Conservation (phyloP, 2,113 vertebrate genomes). For the Bufo bufo region DNA sequence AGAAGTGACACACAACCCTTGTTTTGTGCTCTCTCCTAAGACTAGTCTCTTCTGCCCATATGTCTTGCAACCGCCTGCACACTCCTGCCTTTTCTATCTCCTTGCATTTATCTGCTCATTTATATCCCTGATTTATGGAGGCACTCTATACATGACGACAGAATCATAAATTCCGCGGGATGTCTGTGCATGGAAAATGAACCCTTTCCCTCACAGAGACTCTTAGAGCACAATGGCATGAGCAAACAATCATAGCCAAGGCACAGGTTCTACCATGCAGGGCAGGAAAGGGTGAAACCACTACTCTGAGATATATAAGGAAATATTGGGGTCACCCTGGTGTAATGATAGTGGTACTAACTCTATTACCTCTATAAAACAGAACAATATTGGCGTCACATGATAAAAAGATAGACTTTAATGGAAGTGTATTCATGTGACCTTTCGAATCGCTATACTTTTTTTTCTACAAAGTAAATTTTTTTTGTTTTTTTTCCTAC, state of each 20-base stretch:
- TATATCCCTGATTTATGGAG: slow-evolving; percentile 54
- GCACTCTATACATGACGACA: slow-evolving; percentile 39
- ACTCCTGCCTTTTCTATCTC: slow-evolving; percentile 43
- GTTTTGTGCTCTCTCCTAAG: slow-evolving; percentile 9
- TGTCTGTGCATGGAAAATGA: slow-evolving; percentile 48
- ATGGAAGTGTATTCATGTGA: not conserved
- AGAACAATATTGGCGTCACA: slow-evolving; percentile 3
- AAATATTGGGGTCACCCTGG: slow-evolving; percentile 35
- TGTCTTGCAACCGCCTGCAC: slow-evolving; percentile 33
- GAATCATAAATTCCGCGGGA: slow-evolving; percentile 51
- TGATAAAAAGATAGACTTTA: slow-evolving; percentile 22
- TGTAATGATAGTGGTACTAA: not conserved
- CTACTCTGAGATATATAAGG: not conserved
- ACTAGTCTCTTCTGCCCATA: slow-evolving; percentile 37
- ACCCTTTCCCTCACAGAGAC: slow-evolving; percentile 37
- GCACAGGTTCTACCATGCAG: not conserved
- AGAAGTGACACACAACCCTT: slow-evolving; percentile 28
- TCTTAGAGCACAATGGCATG: slow-evolving; percentile 6
- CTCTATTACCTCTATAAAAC: slow-evolving; percentile 39
- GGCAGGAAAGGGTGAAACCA: slow-evolving; percentile 12
- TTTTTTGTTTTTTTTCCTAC: not conserved
- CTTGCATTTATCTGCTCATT: slow-evolving; percentile 55
- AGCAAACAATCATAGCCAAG: not conserved
- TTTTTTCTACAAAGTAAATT: not conserved
- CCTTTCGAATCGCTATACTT: not conserved